These are phyloP conservation scores for Agrenia bidenticulata DNA, from an alignment of 2,888 invertebrate species.

Conservation along the genomic window DNA sequence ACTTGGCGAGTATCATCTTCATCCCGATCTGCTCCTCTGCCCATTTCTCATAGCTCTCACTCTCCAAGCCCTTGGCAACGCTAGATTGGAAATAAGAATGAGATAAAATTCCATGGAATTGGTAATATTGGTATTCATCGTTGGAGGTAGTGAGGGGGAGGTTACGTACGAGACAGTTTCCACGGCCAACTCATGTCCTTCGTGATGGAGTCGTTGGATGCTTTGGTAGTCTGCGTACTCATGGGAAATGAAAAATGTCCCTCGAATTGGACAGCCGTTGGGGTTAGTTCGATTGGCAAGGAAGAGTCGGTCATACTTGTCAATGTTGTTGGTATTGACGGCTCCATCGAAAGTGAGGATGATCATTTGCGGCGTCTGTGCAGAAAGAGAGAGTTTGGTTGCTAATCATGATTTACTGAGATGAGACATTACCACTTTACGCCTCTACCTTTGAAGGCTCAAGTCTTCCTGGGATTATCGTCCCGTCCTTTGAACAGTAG, in stretches of 20 bases:
- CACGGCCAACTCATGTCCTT: slow-evolving; percentile 81
- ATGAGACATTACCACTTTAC: background rate
- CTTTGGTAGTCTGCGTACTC: slow-evolving; percentile 87
- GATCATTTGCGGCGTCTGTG: slow-evolving; percentile 91
- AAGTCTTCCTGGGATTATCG: slow-evolving; percentile 78
- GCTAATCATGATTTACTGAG: background rate
- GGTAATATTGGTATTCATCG: background rate
- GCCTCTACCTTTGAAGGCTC: slow-evolving; percentile 73
- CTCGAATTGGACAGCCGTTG: slow-evolving; percentile 82
- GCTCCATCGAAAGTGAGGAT: slow-evolving; percentile 90
- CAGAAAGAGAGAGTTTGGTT: slow-evolving; percentile 16
- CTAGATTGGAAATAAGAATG: slow-evolving; percentile 55
- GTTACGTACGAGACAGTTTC: slow-evolving; percentile 75
- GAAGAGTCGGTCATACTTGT: slow-evolving; percentile 83
- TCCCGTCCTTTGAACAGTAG: slow-evolving; percentile 89
- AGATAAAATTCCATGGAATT: background rate
- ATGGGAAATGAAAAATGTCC: slow-evolving; percentile 92
- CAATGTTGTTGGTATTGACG: slow-evolving; percentile 86
- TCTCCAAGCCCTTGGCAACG: slow-evolving; percentile 78
- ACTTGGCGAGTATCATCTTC: slow-evolving; percentile 80
- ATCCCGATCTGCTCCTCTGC: slow-evolving; percentile 91
- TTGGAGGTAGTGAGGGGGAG: too few relatives aligned
- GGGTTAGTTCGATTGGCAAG: slow-evolving; percentile 75
- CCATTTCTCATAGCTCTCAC: slow-evolving; percentile 90
- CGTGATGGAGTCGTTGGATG: slow-evolving; percentile 83